phyloP scores from a whole-genome alignment of 2,113 vertebrate genomes.

The Microcebus jonahi region DNA sequence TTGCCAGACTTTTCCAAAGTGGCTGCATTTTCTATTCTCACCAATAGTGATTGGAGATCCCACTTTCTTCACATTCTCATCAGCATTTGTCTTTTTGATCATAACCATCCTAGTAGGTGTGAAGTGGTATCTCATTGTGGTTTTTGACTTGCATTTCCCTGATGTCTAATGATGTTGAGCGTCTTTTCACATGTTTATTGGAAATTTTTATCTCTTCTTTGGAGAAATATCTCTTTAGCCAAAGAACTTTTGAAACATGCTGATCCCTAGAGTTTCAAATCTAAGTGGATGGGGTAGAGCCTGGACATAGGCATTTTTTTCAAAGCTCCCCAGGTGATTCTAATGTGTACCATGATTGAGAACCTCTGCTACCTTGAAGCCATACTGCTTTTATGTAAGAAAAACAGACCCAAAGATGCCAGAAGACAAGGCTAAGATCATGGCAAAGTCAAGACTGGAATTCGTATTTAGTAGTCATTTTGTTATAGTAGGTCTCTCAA shows the following conservation, averaged over 20 bases:
- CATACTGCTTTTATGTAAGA: background rate
- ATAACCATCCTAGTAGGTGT: background rate
- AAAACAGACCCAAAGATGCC: background rate
- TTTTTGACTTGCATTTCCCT: conserved; percentile 1
- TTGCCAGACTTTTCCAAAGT: background rate
- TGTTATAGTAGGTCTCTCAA: background rate
- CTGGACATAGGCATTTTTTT: background rate
- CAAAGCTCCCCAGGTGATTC: background rate
- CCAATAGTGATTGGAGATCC: background rate
- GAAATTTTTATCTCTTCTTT: background rate
- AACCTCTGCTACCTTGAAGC: conserved; percentile 4
- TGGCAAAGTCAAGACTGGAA: background rate
- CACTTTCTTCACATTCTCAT: background rate
- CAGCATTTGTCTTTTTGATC: background rate
- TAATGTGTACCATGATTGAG: background rate
- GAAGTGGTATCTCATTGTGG: background rate
- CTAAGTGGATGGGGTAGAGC: background rate
- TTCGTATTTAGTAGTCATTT: background rate
- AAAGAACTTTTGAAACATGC: conserved; percentile 17
- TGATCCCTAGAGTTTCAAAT: conserved; percentile 1
- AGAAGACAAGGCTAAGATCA: background rate
- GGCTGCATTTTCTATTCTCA: background rate
- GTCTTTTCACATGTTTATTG: background rate
- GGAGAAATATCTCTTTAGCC: background rate
- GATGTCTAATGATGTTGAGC: background rate